Conservation (phyloP, 92 coral and sea anemone species). For the Parazoanthus darwini region DNA sequence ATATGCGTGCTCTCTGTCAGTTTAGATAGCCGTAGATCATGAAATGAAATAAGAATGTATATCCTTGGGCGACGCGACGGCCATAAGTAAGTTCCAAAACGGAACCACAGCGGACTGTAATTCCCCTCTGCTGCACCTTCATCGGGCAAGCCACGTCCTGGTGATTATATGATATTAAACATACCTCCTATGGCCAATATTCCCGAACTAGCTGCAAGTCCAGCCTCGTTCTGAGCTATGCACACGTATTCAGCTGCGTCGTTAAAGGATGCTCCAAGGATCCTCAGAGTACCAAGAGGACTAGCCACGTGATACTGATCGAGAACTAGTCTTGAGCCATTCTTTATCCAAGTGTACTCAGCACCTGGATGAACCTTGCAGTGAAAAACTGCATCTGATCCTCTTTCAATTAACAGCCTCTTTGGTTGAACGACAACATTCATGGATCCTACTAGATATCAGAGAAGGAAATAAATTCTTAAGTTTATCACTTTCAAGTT, state of each 20-base stretch:
- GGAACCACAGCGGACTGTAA: too few relatives aligned
- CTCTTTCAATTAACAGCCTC: slow-evolving; percentile 44
- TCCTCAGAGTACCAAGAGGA: slow-evolving; percentile 76
- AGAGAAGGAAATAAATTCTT: neutral
- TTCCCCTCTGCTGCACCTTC: too few relatives aligned
- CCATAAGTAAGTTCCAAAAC: too few relatives aligned
- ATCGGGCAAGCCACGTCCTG: too few relatives aligned
- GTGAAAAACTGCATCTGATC: slow-evolving; percentile 58
- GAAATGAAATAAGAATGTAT: too few relatives aligned
- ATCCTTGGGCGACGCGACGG: too few relatives aligned
- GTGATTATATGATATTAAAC: neutral
- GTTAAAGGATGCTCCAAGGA: slow-evolving; percentile 53
- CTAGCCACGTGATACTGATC: slow-evolving; percentile 66
- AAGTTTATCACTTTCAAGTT: neutral
- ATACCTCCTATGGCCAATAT: slow-evolving; percentile 69
- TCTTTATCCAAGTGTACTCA: slow-evolving; percentile 64
- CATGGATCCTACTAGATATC: slow-evolving; percentile 43
- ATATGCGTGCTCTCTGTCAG: too few relatives aligned
- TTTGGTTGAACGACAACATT: slow-evolving; percentile 66
- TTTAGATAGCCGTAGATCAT: too few relatives aligned
- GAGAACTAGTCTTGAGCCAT: slow-evolving; percentile 58
- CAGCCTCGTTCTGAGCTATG: slow-evolving; percentile 80
- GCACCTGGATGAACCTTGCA: slow-evolving; percentile 75
- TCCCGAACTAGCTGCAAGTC: slow-evolving; percentile 55
- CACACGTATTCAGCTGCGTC: slow-evolving; percentile 82